Evolutionary conservation across 2,888 invertebrate species (phyloP).

Genomic region (Pharmacophagus antenor): DNA sequence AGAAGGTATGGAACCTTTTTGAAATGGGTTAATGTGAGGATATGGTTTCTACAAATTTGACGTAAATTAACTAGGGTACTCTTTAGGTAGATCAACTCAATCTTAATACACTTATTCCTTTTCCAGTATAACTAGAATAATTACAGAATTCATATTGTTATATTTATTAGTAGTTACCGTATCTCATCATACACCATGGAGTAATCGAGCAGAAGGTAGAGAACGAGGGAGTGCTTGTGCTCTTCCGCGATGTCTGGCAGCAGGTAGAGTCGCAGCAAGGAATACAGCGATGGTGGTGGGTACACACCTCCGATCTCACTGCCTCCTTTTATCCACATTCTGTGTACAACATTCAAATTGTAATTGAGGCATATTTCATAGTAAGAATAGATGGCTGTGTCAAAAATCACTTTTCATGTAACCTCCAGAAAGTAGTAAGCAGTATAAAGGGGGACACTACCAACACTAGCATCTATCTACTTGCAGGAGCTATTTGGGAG

Average conservation of each 20-base stretch:
- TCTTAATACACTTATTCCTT: too few relatives aligned
- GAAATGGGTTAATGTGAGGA: too few relatives aligned
- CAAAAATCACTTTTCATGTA: too few relatives aligned
- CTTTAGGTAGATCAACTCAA: too few relatives aligned
- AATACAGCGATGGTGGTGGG: slow-evolving; percentile 91
- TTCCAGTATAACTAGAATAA: background rate
- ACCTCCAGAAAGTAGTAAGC: too few relatives aligned
- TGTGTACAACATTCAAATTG: slow-evolving; percentile 40
- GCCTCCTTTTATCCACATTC: slow-evolving; percentile 86
- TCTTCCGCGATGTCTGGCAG: slow-evolving; percentile 83
- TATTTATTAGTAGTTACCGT: slow-evolving; percentile 49
- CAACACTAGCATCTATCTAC: too few relatives aligned
- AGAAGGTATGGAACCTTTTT: too few relatives aligned
- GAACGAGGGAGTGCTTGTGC: slow-evolving; percentile 88
- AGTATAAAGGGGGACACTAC: too few relatives aligned
- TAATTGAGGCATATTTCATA: background rate
- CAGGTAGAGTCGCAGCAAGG: slow-evolving; percentile 87
- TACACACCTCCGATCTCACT: slow-evolving; percentile 83
- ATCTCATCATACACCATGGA: slow-evolving; percentile 85
- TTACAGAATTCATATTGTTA: background rate
- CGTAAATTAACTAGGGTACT: too few relatives aligned
- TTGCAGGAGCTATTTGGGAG: too few relatives aligned
- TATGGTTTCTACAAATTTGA: too few relatives aligned
- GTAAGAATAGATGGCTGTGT: too few relatives aligned
- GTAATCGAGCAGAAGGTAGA: slow-evolving; percentile 91